Evolutionary conservation across 2,888 invertebrate species (phyloP).

Genomic region (Leptothorax acervorum): DNA sequence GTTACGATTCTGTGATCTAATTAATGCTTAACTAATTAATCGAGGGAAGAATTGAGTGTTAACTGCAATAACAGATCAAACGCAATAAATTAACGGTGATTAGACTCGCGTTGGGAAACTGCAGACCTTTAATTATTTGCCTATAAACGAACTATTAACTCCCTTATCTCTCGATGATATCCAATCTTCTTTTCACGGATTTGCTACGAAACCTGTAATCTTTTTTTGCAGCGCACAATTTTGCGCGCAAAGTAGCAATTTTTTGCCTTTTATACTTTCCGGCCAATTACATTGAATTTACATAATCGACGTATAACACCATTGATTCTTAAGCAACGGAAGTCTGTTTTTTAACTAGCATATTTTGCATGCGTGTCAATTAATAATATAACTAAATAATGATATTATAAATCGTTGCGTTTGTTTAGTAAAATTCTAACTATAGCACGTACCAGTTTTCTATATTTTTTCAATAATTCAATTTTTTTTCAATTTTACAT

Average conservation of each 20-base stretch:
- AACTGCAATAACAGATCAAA: constrained; percentile 8
- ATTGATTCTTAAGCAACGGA: not conserved
- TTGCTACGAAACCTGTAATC: constrained; percentile 25
- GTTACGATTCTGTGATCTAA: constrained; percentile 3
- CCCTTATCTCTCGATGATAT: constrained; percentile 32
- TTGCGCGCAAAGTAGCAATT: constrained; percentile 6
- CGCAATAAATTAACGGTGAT: not conserved
- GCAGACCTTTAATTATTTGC: constrained; percentile 11
- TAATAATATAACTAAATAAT: not conserved
- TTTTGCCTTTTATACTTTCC: constrained; percentile 23
- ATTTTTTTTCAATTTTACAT: not conserved
- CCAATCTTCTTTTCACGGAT: constrained; percentile 20
- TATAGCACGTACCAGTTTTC: not conserved
- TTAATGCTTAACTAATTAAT: constrained; percentile 14
- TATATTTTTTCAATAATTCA: not conserved
- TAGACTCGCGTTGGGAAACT: not conserved
- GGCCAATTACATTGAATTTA: constrained; percentile 22
- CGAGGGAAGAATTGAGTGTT: not conserved
- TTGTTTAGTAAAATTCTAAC: not conserved
- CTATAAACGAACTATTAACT: constrained; percentile 6
- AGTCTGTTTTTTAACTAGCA: not conserved
- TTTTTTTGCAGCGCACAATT: constrained; percentile 23
- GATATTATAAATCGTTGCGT: not conserved
- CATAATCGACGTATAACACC: constrained; percentile 8
- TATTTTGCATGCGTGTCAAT: not conserved